phyloP scores from a whole-genome alignment of 2,797 vertebrate genomes.

The Enteromius thamalakanensis region DNA sequence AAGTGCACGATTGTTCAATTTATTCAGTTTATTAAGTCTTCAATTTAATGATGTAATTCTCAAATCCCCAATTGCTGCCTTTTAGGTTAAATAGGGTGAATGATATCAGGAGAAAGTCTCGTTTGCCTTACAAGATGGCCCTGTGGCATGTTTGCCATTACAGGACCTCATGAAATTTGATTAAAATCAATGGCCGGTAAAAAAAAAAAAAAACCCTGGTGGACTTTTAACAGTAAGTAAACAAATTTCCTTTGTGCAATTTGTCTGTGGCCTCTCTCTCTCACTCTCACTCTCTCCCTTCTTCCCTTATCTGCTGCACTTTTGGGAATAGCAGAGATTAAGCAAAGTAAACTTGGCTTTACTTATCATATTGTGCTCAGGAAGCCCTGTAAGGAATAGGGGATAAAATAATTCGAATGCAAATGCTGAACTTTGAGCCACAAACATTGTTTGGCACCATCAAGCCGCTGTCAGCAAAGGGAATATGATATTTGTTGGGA shows the following conservation, averaged over 20 bases:
- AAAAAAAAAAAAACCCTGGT: not conserved
- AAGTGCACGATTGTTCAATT: not conserved
- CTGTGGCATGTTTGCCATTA: slow-evolving; percentile 19
- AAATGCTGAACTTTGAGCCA: slow-evolving; percentile 69
- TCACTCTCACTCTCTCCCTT: slow-evolving; percentile 50
- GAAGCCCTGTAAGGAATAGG: slow-evolving; percentile 78
- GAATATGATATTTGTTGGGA: slow-evolving; percentile 53
- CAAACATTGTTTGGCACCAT: slow-evolving; percentile 64
- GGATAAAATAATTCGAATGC: slow-evolving; percentile 66
- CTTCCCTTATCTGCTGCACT: slow-evolving; percentile 77
- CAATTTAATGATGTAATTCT: slow-evolving; percentile 16
- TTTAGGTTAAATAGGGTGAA: slow-evolving; percentile 27
- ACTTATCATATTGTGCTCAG: slow-evolving; percentile 85
- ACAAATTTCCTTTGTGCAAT: slow-evolving; percentile 42
- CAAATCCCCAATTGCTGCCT: not conserved
- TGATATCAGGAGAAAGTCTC: not conserved
- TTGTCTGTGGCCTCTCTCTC: slow-evolving; percentile 6
- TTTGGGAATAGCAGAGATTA: slow-evolving; percentile 84
- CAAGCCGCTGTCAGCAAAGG: slow-evolving; percentile 52
- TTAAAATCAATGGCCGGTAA: slow-evolving; percentile 29
- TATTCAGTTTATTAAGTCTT: slow-evolving; percentile 9
- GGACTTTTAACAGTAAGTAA: slow-evolving; percentile 28
- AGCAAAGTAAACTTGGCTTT: slow-evolving; percentile 83
- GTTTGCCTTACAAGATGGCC: not conserved
- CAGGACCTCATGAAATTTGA: slow-evolving; percentile 3